These are phyloP conservation scores for Pachymerium ferrugineum DNA, from an alignment of 2,888 invertebrate species.

Conservation along the genomic window DNA sequence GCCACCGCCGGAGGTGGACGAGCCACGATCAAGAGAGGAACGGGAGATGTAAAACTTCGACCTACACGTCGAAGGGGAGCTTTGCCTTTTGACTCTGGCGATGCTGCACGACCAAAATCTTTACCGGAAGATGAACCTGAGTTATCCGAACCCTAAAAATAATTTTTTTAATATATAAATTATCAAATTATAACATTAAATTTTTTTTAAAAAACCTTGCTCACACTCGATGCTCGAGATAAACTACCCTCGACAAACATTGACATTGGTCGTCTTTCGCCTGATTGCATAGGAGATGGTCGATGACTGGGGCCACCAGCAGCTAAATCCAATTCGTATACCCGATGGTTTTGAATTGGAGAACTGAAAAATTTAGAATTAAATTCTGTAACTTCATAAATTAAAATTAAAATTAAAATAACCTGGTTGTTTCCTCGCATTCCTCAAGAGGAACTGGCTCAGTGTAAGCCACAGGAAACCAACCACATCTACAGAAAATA, in stretches of 20 bases:
- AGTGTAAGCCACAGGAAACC: conserved; percentile 94
- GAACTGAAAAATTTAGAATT: conserved; percentile 11
- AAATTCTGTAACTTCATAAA: not conserved
- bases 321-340: not conserved
- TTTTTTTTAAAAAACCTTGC: conserved; percentile 8
- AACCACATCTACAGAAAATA: conserved; percentile 60
- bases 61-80: conserved; percentile 14
- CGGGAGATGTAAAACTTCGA: conserved; percentile 36
- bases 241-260: conserved; percentile 30
- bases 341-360: not conserved
- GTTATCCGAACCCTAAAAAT: conserved; percentile 27
- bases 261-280: not conserved
- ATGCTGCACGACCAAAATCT: not conserved
- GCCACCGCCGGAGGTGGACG: conserved; percentile 25
- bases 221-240: conserved; percentile 27
- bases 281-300: not conserved
- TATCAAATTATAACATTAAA: not conserved
- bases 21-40: conserved; percentile 28
- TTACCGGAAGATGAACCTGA: conserved; percentile 31
- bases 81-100: not conserved
- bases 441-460: conserved; percentile 61
- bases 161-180: not conserved
- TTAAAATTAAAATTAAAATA: not conserved
- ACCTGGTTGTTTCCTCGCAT: conserved; percentile 29
- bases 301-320: not conserved